Conservation (phyloP, 2,888 invertebrate species). For the Tortrix viridana region DNA sequence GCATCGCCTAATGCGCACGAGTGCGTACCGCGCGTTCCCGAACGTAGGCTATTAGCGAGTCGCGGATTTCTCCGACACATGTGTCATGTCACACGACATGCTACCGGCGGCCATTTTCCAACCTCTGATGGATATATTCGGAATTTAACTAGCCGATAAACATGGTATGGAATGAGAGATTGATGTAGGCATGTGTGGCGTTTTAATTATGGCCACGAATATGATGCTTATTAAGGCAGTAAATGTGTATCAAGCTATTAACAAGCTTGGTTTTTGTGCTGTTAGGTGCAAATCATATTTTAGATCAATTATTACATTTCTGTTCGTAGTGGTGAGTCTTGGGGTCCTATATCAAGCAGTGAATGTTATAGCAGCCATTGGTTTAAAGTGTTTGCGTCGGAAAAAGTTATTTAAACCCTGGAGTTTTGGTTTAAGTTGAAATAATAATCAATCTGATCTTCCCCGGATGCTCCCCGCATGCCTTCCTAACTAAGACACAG, state of each 20-base stretch:
- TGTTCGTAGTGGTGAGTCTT: too few relatives aligned
- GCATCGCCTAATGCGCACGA: conserved; percentile 11
- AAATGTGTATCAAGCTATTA: conserved; percentile 1
- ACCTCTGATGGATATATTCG: conserved; percentile 28
- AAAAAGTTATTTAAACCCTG: too few relatives aligned
- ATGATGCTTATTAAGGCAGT: conserved; percentile 7
- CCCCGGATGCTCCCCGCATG: too few relatives aligned
- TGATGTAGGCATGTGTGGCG: conserved; percentile 20
- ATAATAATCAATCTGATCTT: too few relatives aligned
- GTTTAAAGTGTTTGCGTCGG: too few relatives aligned
- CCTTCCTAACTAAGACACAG: too few relatives aligned
- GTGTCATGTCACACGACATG: conserved; percentile 21
- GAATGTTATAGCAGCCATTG: too few relatives aligned
- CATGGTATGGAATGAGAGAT: conserved; percentile 5
- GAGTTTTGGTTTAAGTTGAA: too few relatives aligned
- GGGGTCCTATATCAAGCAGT: too few relatives aligned
- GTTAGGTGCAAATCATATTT: neutral
- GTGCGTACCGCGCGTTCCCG: conserved; percentile 13
- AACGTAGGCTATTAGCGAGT: conserved; percentile 33
- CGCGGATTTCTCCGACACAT: conserved; percentile 28
- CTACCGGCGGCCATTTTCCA: conserved; percentile 9
- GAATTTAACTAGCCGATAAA: conserved; percentile 5
- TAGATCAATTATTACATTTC: neutral
- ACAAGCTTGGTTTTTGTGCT: neutral
- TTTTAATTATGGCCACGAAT: conserved; percentile 17